A percentile compares a stretch with the other conserved stretches of the same genome.
Evolutionary conservation across 2,113 vertebrate species (phyloP).

Genomic region (Pithys albifrons): DNA sequence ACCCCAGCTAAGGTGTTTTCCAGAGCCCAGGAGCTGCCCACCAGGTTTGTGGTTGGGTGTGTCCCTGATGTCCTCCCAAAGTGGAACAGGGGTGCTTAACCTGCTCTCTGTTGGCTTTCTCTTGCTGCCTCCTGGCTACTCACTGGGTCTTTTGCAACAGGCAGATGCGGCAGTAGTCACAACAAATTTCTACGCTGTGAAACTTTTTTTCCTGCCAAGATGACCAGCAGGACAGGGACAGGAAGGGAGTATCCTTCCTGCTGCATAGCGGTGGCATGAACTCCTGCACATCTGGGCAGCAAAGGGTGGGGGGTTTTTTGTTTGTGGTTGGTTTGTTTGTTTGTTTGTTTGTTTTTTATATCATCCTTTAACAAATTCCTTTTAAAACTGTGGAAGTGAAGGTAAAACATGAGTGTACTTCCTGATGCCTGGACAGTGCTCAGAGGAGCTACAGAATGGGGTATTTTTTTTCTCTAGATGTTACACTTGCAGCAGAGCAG

Average conservation of each 20-base stretch:
- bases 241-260: conserved; percentile 55
- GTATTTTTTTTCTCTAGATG: neutral
- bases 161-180: neutral
- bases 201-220: conserved; percentile 30
- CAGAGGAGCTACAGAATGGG: neutral
- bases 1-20: neutral
- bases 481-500: neutral
- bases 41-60: neutral
- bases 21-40: neutral
- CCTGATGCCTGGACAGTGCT: neutral
- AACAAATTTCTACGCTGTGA: neutral
- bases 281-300: neutral
- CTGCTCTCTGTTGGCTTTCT: neutral
- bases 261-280: neutral
- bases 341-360: neutral
- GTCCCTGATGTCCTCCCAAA: neutral
- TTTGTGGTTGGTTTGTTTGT: too few relatives aligned
- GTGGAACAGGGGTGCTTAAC: neutral
- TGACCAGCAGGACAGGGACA: neutral
- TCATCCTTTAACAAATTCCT: neutral
- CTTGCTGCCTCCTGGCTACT: neutral
- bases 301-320: neutral
- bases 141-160: neutral
- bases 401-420: neutral
- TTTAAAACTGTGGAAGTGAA: neutral